Evolutionary conservation across 2,797 vertebrate genomes (phyloP).

Genomic region (Betta splendens): DNA sequence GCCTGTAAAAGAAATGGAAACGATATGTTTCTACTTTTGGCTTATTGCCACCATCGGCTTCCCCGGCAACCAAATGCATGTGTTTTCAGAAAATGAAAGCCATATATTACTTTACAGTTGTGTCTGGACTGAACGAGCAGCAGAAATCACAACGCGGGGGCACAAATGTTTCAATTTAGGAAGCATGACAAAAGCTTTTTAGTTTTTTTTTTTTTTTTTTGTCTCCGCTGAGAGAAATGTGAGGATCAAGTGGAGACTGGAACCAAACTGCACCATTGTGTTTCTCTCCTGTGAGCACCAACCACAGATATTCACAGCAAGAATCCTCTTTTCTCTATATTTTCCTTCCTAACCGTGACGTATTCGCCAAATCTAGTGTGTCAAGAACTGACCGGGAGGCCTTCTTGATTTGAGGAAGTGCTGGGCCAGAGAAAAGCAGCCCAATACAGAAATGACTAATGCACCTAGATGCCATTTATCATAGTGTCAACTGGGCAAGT

Average conservation of each 20-base stretch:
- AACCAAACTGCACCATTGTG: conserved; percentile 33
- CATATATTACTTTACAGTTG: conserved; percentile 4
- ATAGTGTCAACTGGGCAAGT: too few relatives aligned
- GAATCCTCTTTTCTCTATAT: conserved; percentile 12
- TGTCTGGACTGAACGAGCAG: conserved; percentile 8
- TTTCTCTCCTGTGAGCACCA: conserved; percentile 46
- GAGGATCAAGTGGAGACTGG: too few relatives aligned
- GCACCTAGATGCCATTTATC: too few relatives aligned
- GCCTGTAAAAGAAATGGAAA: conserved; percentile 12
- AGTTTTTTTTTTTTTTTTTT: too few relatives aligned
- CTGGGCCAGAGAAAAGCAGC: too few relatives aligned
- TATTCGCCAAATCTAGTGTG: conserved; percentile 15
- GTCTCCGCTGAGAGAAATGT: too few relatives aligned
- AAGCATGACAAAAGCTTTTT: background rate
- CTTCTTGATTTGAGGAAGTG: conserved; percentile 2
- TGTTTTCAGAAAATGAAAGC: conserved; percentile 22
- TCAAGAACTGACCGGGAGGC: conserved; percentile 12
- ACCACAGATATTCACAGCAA: conserved; percentile 46
- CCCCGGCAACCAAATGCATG: conserved; percentile 1
- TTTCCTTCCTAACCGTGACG: conserved; percentile 21
- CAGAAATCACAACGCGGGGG: background rate
- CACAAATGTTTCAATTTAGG: conserved; percentile 5
- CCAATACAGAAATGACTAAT: too few relatives aligned
- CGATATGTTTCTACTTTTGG: conserved; percentile 10
- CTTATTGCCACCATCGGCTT: conserved; percentile 8